Evolutionary conservation across 2,113 vertebrate genomes (phyloP).

Genomic region (Rhineura floridana): DNA sequence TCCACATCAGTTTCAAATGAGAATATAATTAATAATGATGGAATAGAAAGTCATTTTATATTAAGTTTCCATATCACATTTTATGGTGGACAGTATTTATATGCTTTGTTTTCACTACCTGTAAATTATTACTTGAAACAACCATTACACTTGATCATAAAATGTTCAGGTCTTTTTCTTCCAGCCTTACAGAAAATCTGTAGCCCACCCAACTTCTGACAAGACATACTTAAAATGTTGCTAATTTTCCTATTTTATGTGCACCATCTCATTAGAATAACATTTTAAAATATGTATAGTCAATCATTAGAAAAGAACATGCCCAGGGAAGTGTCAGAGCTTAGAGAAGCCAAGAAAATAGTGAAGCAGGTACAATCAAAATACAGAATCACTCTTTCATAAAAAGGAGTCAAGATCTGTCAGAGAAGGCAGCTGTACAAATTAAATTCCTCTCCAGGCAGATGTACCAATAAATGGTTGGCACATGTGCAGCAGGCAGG

Average conservation of each 20-base stretch:
- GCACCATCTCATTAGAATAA: not conserved
- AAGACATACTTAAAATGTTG: not conserved
- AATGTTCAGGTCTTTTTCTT: not conserved
- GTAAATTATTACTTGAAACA: not conserved
- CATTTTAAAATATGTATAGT: conserved; percentile 14
- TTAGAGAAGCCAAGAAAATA: conserved; percentile 15
- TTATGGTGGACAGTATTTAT: not conserved
- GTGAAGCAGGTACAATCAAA: not conserved
- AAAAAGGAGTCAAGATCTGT: conserved; percentile 11
- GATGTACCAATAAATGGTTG: conserved; percentile 15
- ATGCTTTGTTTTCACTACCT: not conserved
- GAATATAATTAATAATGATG: not conserved
- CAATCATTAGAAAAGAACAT: conserved; percentile 14
- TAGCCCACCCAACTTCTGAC: not conserved
- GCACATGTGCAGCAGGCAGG: conserved; percentile 1
- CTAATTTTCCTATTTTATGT: not conserved
- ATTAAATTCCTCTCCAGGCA: conserved; percentile 7
- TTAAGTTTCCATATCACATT: not conserved
- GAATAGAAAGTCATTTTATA: not conserved
- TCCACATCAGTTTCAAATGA: not conserved
- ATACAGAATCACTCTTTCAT: not conserved
- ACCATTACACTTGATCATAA: not conserved
- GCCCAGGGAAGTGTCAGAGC: not conserved
- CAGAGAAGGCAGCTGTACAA: conserved; percentile 11
- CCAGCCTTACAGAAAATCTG: not conserved